phyloP scores from a whole-genome alignment of 2,888 invertebrate genomes.

The Maniola hyperantus region DNA sequence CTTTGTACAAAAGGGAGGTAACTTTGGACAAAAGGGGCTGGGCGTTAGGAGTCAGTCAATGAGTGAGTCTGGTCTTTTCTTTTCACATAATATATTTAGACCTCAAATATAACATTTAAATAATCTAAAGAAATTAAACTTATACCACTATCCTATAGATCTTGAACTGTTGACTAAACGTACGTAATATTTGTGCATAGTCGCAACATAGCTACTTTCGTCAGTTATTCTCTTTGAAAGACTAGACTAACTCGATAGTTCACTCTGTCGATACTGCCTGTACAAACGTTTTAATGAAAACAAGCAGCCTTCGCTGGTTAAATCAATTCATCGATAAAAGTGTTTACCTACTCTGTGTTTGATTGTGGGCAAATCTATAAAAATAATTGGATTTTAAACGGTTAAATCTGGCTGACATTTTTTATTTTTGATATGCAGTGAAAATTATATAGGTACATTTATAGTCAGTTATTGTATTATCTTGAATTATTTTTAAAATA shows the following conservation, averaged over 20 bases:
- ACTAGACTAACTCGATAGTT: neutral
- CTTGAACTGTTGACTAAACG: too few species aligned
- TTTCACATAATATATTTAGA: too few species aligned
- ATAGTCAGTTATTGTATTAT: too few species aligned
- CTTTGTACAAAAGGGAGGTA: too few species aligned
- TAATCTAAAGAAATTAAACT: too few species aligned
- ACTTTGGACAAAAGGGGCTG: too few species aligned
- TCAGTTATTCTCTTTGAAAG: neutral
- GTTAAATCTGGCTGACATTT: neutral
- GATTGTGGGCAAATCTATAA: neutral
- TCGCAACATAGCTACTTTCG: neutral
- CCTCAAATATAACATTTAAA: too few species aligned
- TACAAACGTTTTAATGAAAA: constrained; percentile 6
- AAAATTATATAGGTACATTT: too few species aligned
- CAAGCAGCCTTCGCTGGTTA: constrained; percentile 2
- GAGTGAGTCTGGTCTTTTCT: too few species aligned
- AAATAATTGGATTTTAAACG: neutral
- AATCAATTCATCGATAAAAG: constrained; percentile 1
- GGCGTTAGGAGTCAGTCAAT: too few species aligned
- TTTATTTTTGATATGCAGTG: neutral
- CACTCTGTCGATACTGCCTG: constrained; percentile 3
- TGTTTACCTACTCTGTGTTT: neutral
- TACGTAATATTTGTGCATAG: neutral
- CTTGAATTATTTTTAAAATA: too few species aligned
- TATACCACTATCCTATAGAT: too few species aligned